Base-by-base conservation (phyloP, 2,888 invertebrate genomes). In the Apamea sordens region DNA sequence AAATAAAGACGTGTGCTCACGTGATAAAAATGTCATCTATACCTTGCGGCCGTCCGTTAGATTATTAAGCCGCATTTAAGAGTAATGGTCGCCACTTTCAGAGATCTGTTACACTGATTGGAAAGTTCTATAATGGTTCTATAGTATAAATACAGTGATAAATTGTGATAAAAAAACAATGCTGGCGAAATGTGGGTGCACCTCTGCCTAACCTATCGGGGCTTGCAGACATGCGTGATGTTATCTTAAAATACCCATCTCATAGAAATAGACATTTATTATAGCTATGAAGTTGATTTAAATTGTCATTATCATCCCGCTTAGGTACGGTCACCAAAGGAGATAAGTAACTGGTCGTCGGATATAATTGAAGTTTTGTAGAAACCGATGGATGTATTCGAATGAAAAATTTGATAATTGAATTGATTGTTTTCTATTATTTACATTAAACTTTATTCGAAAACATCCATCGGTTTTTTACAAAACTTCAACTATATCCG, bases 1-100 rank as follows among this genome's bases (percentile, higher is more conserved):
- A 24, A 21, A 0, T 44, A 74, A 44, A 68, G 71, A 64, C 44
- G 65, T 80, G 69, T 80, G 53, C 8, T 71, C 63, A 71, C 64
- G 44, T 68, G 65, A 15, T 56, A 44, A 44, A 80, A 87, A 88
- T 87, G 79, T 68, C 84, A 88, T 67, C 59, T 13, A 67, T 83
- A 69, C 68, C 87, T 86, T 32, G 67, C 76, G 85, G 88, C 78
- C 41, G 53, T 67, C n/a, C 53, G 21, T 47, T 24, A 59, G 44
- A 47, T 59, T 44, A 78, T 67, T 74, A 68, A 36, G 61, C 61
- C 8, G 21, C 76, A 69, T 32, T 72, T 73, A 41, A 41, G 0
- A 21, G 68, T 78, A 71, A 79, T 78, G 36, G 24, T 18, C 59
- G 18, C 41, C 32, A 24, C 36, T 41, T 63, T 74, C 11, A 44